Conservation (phyloP, 2,113 vertebrate genomes). For the Grammomys surdaster region DNA sequence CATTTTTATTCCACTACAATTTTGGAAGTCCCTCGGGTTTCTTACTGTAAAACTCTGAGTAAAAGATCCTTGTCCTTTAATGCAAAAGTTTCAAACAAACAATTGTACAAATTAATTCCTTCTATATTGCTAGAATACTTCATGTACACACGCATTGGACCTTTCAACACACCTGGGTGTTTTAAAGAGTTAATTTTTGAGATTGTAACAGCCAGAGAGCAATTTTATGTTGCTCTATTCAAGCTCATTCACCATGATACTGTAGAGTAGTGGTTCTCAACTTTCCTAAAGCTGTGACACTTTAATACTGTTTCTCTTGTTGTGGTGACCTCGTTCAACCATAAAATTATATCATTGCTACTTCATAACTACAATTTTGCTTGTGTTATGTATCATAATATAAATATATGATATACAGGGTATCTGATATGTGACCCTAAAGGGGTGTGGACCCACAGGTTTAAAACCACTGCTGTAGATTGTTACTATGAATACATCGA, state of each 20-base stretch:
- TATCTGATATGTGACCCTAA: not conserved
- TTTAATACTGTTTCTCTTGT: not conserved
- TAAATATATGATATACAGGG: not conserved
- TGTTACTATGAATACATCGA: not conserved
- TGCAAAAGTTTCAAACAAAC: not conserved
- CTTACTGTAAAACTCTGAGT: conserved; percentile 50
- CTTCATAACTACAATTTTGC: not conserved
- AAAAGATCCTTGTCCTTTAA: not conserved
- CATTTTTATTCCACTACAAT: conserved; percentile 61
- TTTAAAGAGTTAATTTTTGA: not conserved
- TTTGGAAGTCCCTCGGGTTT: conserved; percentile 8
- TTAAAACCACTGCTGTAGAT: not conserved
- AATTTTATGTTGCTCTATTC: not conserved
- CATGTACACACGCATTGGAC: not conserved
- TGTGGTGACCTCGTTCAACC: too few species aligned
- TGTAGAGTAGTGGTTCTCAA: not conserved
- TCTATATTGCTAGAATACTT: not conserved
- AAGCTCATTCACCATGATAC: not conserved
- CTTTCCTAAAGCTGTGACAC: not conserved
- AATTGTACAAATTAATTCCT: not conserved
- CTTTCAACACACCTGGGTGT: not conserved
- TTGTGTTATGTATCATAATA: not conserved
- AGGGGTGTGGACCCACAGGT: not conserved
- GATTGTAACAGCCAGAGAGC: not conserved
- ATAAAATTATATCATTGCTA: not conserved